Evolutionary conservation across 2,888 invertebrate genomes (phyloP), one percentile per base, ranked within the genome.

Genomic region (Schizotus pectinicornis): DNA sequence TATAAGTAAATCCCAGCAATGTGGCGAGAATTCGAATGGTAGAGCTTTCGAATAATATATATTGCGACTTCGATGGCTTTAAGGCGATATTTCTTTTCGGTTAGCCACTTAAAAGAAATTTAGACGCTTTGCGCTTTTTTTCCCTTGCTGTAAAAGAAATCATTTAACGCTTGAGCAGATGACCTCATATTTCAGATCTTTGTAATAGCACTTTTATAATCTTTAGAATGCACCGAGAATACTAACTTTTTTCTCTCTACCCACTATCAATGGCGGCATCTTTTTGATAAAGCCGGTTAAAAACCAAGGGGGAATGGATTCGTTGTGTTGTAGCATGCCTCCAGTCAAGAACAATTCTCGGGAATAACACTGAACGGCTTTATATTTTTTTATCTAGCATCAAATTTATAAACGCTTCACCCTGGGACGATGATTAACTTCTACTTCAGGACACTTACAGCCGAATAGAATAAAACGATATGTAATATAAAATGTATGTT

Each of bases 171-270:
- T 14, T 47, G 35, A 34, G 13, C 35, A 50, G 39, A n/a, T 14
- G 50, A 12, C 33, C 50, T 30, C 42, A 42, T 42, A 42, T 42
- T 42, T 42, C 32, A 42, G 42, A 42, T 9, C 42, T 42, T 42
- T 42, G 42, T 42, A 42, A 42, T 42, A 42, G 42, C 6, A 42
- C 13, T 42, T 42, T 42, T 42, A 42, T 42, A 42, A 42, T 42
- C 42, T 42, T 30, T 31, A 42, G 42, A 42, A 42, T 42, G 42
- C 42, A 31, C 12, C 5, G 32, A 42, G 42, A 37, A 48, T 22
- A 48, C 13, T 36, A 48, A 30, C 35, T 22, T 42, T 42, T 42
- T 42, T 11, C 32, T 11, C 32, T 30, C 7, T 31, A 42, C 31
- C 9, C 14, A 9, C 32, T 42, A 42, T 42, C 42, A 42, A 42